These are phyloP conservation scores for Sylvia atricapilla DNA, from an alignment of 2,113 vertebrate species.

Conservation along the genomic window DNA sequence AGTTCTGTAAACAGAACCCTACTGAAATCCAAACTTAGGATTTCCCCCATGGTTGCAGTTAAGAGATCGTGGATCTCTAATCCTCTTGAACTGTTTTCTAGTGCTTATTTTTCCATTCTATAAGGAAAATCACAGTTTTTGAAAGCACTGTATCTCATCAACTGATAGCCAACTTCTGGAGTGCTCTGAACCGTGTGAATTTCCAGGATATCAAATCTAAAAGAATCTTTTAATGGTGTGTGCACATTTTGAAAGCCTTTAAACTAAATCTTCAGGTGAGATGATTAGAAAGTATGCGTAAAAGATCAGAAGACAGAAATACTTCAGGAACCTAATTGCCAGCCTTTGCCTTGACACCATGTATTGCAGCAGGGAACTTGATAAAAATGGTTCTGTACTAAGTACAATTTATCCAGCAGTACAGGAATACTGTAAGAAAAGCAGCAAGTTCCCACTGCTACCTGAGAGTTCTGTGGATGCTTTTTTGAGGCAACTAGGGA, in stretches of 20 bases:
- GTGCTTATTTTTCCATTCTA: background rate
- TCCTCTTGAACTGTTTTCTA: background rate
- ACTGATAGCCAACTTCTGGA: background rate
- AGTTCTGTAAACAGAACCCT: background rate
- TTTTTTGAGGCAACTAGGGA: background rate
- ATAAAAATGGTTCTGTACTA: background rate
- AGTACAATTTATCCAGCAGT: background rate
- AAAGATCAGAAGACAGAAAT: background rate
- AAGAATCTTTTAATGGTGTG: background rate
- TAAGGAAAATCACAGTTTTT: background rate
- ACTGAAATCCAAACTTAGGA: background rate
- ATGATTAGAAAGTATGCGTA: background rate
- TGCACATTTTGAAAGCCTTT: background rate
- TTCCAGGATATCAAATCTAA: background rate
- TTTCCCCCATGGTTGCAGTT: background rate
- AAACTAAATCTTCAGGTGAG: rapidly evolving
- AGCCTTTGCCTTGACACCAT: background rate
- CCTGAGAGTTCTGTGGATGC: background rate
- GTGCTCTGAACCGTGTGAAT: background rate
- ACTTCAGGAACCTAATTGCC: background rate
- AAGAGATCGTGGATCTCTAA: background rate
- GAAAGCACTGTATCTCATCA: background rate
- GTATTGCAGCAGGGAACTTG: background rate
- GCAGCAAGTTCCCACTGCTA: background rate
- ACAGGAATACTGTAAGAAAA: background rate